Conservation (phyloP, 2,888 invertebrate species). For the Pocota personata region DNA sequence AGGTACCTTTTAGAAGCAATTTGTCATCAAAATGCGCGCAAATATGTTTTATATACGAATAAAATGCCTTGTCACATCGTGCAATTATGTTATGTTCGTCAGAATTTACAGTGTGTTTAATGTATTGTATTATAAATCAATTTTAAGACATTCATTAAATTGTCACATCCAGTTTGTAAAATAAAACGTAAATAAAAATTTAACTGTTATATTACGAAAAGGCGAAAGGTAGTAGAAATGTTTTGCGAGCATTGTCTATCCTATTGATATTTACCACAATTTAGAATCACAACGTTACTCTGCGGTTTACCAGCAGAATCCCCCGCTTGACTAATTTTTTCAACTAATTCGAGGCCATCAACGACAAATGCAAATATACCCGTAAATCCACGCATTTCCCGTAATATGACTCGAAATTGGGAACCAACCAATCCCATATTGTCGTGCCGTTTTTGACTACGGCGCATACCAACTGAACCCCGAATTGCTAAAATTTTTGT, state of each 20-base stretch:
- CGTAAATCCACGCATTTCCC: constrained; percentile 92
- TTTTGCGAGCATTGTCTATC: constrained; percentile 21
- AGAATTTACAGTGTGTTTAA: not conserved
- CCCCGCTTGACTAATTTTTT: constrained; percentile 90
- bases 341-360: constrained; percentile 90
- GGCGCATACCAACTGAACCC: constrained; percentile 91
- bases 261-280: constrained; percentile 89
- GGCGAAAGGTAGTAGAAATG: not conserved
- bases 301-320: constrained; percentile 91
- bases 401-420: constrained; percentile 91
- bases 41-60: constrained; percentile 5
- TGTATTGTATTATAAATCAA: not conserved
- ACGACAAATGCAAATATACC: constrained; percentile 92
- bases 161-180: constrained; percentile 28
- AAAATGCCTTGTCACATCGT: not conserved
- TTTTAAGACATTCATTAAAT: constrained; percentile 35
- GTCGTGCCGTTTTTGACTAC: constrained; percentile 91
- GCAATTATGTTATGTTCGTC: not conserved
- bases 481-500: constrained; percentile 89
- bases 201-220: not conserved
- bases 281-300: constrained; percentile 88
- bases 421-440: constrained; percentile 92
- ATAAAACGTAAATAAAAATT: not conserved
- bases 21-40: constrained; percentile 19
- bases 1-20: constrained; percentile 50